Conservation (phyloP, 2,797 vertebrate genomes). For the Cossypha niveicapilla region DNA sequence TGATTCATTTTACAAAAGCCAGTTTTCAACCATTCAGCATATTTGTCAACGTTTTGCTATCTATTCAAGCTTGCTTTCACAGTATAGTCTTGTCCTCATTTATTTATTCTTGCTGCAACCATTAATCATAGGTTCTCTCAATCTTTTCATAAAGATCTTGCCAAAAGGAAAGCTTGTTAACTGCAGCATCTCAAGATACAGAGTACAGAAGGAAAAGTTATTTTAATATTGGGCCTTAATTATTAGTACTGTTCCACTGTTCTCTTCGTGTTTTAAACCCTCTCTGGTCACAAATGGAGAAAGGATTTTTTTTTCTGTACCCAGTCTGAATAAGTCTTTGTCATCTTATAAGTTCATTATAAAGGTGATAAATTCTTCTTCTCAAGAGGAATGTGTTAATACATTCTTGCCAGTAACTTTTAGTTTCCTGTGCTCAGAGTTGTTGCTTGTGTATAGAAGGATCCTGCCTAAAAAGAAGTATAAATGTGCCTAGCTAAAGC, state of each 20-base stretch:
- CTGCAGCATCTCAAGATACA: background rate
- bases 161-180: background rate
- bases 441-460: background rate
- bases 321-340: background rate
- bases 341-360: background rate
- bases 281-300: background rate
- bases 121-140: conserved; percentile 20
- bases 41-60: conserved; percentile 1
- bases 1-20: background rate
- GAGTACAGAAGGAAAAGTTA: background rate
- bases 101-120: conserved; percentile 8
- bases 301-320: background rate
- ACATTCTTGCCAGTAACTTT: background rate
- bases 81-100: background rate
- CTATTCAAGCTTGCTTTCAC: conserved; percentile 2
- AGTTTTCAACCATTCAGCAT: background rate
- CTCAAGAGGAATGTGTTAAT: background rate
- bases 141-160: background rate
- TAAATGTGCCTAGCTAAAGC: background rate
- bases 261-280: background rate
- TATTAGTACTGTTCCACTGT: background rate
- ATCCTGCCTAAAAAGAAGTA: background rate
- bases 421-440: background rate
- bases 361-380: background rate
- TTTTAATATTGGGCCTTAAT: background rate